Base-by-base conservation (phyloP, 2,797 vertebrate genomes). In the Choloepus didactylus region DNA sequence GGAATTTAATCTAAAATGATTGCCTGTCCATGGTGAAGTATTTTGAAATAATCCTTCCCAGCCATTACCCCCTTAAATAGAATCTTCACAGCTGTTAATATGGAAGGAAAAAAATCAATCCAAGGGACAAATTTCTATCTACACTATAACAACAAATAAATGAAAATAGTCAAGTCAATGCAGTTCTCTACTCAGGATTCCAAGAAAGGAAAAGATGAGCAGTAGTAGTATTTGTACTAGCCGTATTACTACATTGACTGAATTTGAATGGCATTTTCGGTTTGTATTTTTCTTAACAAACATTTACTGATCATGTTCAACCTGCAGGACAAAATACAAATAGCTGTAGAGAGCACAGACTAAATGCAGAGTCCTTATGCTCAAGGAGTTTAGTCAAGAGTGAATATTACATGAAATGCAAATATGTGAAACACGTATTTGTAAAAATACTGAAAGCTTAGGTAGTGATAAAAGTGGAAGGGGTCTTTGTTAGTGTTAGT, bases 1-100 rank as follows among this genome's bases (percentile, higher is more conserved):
- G 67, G 44, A 95, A 95, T 96, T 97, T 97, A 77, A 97, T 96
- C 82, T 89, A 87, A 97, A 91, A 91, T 89, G 15, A 49, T 87
- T 95, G 64, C 62, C 66, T 94, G 67, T 89, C 51, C 86, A 0
- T 66, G 11, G 12, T 82, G 59, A 96, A 92, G 25, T 79, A 91
- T 95, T 97, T 93, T 93, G 75, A 96, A 95, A 93, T 87, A 35
- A 73, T 35, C n/a, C 6, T 87, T 95, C 25, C 15, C 60, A 88
- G 86, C 31, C 2, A 46, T 9, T 38, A 56, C 2, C 49, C n/a
- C 31, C 29, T 96, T 84, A 85, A 72, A 80, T 51, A 77, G 83
- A 96, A 89, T 25, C 19, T 95, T 95, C 69, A 25, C n/a, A 87
- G 49, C 84, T 59, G 51, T 92, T 91, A 77, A 84, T 27, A 51